phyloP scores from a whole-genome alignment of 1,140 invertebrate species.

The Drosophila eugracilis region DNA sequence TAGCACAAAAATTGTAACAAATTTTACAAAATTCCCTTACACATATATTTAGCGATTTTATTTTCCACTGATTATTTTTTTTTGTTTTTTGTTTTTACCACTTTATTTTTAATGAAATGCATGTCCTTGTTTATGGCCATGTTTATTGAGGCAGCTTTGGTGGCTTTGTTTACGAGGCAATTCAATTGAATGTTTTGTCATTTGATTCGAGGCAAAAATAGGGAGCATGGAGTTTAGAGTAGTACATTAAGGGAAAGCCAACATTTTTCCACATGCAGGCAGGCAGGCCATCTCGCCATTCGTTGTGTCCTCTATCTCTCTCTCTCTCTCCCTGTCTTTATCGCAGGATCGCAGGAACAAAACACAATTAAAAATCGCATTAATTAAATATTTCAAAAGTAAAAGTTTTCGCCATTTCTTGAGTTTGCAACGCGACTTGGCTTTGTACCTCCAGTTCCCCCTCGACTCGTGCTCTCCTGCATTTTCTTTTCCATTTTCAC shows the following conservation, averaged over 20 bases:
- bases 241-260: too few relatives aligned
- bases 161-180: conserved; percentile 38
- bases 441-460: not conserved
- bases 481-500: conserved; percentile 5
- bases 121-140: conserved; percentile 61
- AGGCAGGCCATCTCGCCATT: not conserved
- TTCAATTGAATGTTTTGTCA: conserved; percentile 61
- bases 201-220: conserved; percentile 33
- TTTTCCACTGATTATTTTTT: not conserved
- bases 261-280: conserved; percentile 26
- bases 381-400: conserved; percentile 83
- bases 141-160: conserved; percentile 49
- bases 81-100: conserved; percentile 10
- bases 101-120: conserved; percentile 25
- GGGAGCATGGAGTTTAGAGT: not conserved
- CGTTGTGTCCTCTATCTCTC: not conserved
- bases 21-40: conserved; percentile 26
- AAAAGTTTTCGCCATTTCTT: conserved; percentile 77
- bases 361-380: conserved; percentile 81
- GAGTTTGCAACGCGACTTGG: conserved; percentile 62
- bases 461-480: not conserved
- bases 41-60: conserved; percentile 1
- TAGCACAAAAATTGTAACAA: conserved; percentile 70
- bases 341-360: conserved; percentile 24
- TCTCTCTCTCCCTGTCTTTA: too few relatives aligned